A percentile compares a stretch with the other conserved stretches of the same genome.
phyloP scores from a whole-genome alignment of 2,888 invertebrate species.

The Crocallis elinguaria region DNA sequence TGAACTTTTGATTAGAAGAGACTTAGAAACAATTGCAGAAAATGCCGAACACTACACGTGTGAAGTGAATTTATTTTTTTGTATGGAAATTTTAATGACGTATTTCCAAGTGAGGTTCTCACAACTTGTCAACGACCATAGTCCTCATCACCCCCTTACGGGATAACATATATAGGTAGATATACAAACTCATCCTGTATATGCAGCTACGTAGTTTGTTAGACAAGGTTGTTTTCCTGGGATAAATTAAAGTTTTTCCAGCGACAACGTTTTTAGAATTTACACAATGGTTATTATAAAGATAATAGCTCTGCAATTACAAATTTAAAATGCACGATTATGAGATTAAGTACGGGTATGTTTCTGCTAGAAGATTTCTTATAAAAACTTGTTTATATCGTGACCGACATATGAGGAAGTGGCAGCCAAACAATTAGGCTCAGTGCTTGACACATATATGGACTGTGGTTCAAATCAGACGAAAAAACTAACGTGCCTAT shows the following conservation, averaged over 20 bases:
- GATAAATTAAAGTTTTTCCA: conserved; percentile 6
- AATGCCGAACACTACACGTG: no score
- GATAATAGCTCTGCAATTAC: conserved; percentile 10
- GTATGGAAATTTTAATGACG: no score
- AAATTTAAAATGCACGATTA: conserved; percentile 10
- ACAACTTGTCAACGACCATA: no score
- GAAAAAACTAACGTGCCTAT: conserved; percentile 6
- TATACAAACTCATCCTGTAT: not conserved
- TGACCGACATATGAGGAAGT: conserved; percentile 4
- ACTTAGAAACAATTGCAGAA: no score
- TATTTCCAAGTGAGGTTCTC: no score
- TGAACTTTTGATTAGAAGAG: no score
- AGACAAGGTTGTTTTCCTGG: conserved; percentile 5
- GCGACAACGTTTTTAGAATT: conserved; percentile 5
- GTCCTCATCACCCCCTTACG: no score
- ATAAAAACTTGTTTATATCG: conserved; percentile 6
- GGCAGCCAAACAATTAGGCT: conserved; percentile 3
- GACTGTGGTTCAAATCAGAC: conserved; percentile 6
- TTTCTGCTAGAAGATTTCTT: not conserved
- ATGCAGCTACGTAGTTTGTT: not conserved
- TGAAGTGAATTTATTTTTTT: no score
- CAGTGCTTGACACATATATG: conserved; percentile 12
- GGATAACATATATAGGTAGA: not conserved
- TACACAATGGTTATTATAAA: conserved; percentile 17
- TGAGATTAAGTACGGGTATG: not conserved